These are phyloP conservation scores for Protonemura montana DNA, from an alignment of 2,888 invertebrate species.

Conservation along the genomic window DNA sequence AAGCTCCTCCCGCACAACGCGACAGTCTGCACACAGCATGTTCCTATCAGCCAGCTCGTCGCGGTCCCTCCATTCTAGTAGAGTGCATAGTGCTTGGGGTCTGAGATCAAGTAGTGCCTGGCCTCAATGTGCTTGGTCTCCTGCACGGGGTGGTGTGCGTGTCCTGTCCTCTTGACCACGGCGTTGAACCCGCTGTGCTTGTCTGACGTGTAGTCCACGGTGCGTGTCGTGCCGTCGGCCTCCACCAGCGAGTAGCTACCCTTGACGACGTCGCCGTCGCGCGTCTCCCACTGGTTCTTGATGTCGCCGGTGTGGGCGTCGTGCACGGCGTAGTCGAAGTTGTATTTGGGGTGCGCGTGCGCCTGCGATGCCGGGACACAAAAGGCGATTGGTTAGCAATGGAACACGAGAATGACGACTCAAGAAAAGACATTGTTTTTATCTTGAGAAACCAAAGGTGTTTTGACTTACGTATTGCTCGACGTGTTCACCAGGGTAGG, in stretches of 20 bases:
- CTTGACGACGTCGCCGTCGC: not conserved
- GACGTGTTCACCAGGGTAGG: not conserved
- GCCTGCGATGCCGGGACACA: not conserved
- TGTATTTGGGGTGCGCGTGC: not conserved
- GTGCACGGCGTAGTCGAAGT: conserved; percentile 5
- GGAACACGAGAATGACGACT: too few relatives aligned
- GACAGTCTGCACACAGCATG: too few relatives aligned
- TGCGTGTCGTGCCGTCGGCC: not conserved
- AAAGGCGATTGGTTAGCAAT: not conserved
- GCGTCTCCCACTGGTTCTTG: conserved; percentile 7
- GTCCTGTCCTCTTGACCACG: not conserved
- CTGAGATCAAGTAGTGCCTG: not conserved
- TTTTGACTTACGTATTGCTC: not conserved
- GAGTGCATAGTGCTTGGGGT: not conserved
- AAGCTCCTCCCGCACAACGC: too few relatives aligned
- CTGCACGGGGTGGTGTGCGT: not conserved
- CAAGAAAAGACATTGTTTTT: too few relatives aligned
- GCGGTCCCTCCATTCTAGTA: too few relatives aligned
- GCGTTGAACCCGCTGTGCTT: not conserved
- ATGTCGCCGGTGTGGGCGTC: conserved; percentile 1
- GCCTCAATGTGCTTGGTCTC: not conserved
- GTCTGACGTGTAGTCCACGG: not conserved
- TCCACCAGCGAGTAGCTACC: not conserved
- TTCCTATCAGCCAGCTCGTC: too few relatives aligned
- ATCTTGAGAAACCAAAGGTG: too few relatives aligned